Evolutionary conservation across 2,888 invertebrate species (phyloP).

Genomic region (Elgonia sp.): DNA sequence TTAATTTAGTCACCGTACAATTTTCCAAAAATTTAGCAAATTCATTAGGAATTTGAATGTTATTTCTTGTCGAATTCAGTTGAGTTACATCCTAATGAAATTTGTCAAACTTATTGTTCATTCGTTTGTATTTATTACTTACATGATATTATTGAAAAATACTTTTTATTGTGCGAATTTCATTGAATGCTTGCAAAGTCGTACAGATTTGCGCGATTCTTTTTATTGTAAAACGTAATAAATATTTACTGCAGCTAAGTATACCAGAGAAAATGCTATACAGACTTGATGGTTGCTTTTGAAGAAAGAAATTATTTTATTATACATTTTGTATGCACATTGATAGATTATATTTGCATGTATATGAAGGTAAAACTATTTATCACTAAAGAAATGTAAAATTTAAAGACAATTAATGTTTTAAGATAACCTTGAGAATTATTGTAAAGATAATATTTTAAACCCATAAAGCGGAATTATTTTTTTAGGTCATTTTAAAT

Average conservation of each 20-base stretch:
- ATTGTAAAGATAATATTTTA: not conserved
- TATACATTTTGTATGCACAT: slow-evolving; percentile 13
- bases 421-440: not conserved
- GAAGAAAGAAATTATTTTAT: slow-evolving; percentile 32
- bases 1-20: slow-evolving; percentile 6
- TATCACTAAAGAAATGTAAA: slow-evolving; percentile 26
- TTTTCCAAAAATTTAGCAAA: not conserved
- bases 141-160: slow-evolving; percentile 67
- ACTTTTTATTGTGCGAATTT: slow-evolving; percentile 70
- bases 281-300: slow-evolving; percentile 63
- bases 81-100: not conserved
- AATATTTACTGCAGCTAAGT: slow-evolving; percentile 45
- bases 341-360: slow-evolving; percentile 27
- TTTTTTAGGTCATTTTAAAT: slow-evolving; percentile 8
- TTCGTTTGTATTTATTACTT: slow-evolving; percentile 36
- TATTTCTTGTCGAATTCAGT: slow-evolving; percentile 3
- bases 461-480: not conserved
- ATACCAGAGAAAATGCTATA: slow-evolving; percentile 38
- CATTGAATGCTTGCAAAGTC: slow-evolving; percentile 39
- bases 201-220: slow-evolving; percentile 27
- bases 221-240: slow-evolving; percentile 63
- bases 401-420: slow-evolving; percentile 3
- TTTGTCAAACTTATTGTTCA: slow-evolving; percentile 24
- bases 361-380: slow-evolving; percentile 18
- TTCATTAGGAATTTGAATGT: not conserved